These are phyloP conservation scores for Rhodeus uyekii DNA, from an alignment of 2,797 vertebrate genomes.

Conservation along the genomic window DNA sequence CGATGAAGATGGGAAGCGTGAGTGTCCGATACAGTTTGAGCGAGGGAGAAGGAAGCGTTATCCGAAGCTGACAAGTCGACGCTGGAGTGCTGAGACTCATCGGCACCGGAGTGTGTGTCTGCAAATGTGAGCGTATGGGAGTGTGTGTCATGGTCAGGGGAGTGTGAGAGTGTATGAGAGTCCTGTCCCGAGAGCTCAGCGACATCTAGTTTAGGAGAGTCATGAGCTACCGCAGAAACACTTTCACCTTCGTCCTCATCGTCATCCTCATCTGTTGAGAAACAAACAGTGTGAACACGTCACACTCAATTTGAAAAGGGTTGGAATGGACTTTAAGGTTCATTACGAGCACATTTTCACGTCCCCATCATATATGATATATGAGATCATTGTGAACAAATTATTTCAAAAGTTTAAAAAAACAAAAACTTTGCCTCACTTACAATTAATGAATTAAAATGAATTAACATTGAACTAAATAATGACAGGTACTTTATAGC, in stretches of 20 bases:
- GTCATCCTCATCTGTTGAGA: constrained; percentile 39
- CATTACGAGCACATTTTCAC: not conserved
- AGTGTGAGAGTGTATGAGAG: constrained; percentile 32
- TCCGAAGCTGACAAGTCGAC: not conserved
- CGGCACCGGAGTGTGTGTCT: constrained; percentile 52
- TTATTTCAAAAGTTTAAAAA: no score
- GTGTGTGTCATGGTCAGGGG: constrained; percentile 42
- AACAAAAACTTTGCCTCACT: no score
- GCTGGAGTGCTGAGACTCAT: constrained; percentile 58
- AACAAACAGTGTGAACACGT: not conserved
- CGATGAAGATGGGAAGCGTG: not conserved
- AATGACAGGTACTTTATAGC: not conserved
- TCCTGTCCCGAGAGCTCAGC: constrained; percentile 40
- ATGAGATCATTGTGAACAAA: not conserved
- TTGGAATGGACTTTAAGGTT: not conserved
- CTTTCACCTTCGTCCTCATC: constrained; percentile 36
- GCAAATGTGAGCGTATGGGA: constrained; percentile 36
- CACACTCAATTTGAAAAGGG: not conserved
- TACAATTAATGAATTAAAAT: not conserved
- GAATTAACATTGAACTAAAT: not conserved
- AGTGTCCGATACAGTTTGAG: not conserved
- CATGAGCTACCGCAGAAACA: constrained; percentile 26
- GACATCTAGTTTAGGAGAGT: constrained; percentile 49
- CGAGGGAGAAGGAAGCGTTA: constrained; percentile 14
- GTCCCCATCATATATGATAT: not conserved